Evolutionary conservation across 2,797 vertebrate genomes (phyloP).

Genomic region (Chelon labrosus): DNA sequence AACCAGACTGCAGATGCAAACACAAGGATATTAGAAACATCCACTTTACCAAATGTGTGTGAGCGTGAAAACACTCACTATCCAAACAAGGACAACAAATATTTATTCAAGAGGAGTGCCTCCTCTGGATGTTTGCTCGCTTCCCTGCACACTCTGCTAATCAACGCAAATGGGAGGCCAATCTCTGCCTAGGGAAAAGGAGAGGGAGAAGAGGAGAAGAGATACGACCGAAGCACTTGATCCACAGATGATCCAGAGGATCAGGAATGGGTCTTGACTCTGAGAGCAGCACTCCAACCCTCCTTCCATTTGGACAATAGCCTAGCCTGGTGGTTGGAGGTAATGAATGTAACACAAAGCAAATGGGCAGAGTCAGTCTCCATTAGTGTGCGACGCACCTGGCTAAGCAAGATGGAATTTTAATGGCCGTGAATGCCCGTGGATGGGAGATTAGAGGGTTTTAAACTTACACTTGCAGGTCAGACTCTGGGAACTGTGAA

Average conservation of each 20-base stretch:
- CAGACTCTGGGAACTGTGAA: constrained; percentile 49
- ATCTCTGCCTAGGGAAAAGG: constrained; percentile 31
- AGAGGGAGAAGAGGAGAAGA: constrained; percentile 19
- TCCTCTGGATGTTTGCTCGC: constrained; percentile 68
- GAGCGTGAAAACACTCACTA: constrained; percentile 29
- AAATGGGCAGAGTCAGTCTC: constrained; percentile 73
- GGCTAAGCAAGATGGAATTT: constrained; percentile 56
- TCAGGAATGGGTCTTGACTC: constrained; percentile 53
- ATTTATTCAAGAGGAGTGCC: constrained; percentile 72
- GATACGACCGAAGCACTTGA: constrained; percentile 30
- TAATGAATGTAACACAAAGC: constrained; percentile 67
- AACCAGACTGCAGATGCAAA: constrained; percentile 32
- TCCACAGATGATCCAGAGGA: constrained; percentile 53
- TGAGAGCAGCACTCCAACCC: constrained; percentile 35
- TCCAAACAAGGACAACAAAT: constrained; percentile 73
- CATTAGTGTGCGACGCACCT: constrained; percentile 66
- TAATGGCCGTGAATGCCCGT: constrained; percentile 54
- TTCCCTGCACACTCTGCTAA: constrained; percentile 61
- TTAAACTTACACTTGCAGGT: constrained; percentile 61
- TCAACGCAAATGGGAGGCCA: constrained; percentile 60
- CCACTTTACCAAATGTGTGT: constrained; percentile 7
- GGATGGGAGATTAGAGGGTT: constrained; percentile 42
- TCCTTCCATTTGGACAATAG: constrained; percentile 39
- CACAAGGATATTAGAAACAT: constrained; percentile 41
- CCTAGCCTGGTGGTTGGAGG: constrained; percentile 22